Base-by-base conservation (phyloP, 2,888 invertebrate genomes). In the Parthenolecanium corni region DNA sequence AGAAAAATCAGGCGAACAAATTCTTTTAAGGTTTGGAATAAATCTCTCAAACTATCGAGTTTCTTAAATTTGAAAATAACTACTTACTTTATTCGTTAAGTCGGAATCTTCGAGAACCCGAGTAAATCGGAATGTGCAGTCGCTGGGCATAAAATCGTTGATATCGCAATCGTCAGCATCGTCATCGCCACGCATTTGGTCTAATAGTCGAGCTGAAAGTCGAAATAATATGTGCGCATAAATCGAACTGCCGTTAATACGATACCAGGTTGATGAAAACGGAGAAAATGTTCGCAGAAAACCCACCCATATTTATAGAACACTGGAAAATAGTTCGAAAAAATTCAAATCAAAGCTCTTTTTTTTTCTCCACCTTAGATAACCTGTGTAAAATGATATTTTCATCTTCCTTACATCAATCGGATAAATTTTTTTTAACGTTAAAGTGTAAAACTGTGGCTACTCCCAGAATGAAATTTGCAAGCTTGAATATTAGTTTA, bases 141-240 rank as follows among this genome's bases (percentile, higher is more conserved):
- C 23, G 51, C 36, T 23, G 16, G 61, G 61, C 61, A 61, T 61
- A 14, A 61, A 21, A 11, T 61, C 61, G n/a, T 61, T 49, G 6
- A 49, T 40, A 20, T 40, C 61, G 38, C 20, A 16, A 24, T 40
- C 61, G 23, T 38, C 51, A 5, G 18, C 11, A 51, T 40, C 49
- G 5, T 2, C 21, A 21, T 61, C 36, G 0, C 12, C 40, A 16
- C 21, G 36, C 9, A 58, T n/a, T 6, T 46, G 61, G 38, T 49
- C 61, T 23, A 61, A 40, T 21, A 49, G 61, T 2, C 61, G 61
- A 51, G 61, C 61, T 61, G 16, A 25, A 58, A 25, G 21, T 21
- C 20, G 3, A 38, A 38, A 38, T 38, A 11, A 6, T 11, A 6
- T 11, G 38, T 38, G 9, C 9, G 6, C 9, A 46, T 18, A 46